Base-by-base conservation (phyloP, 2,113 vertebrate species). In the Gracilinanus agilis region DNA sequence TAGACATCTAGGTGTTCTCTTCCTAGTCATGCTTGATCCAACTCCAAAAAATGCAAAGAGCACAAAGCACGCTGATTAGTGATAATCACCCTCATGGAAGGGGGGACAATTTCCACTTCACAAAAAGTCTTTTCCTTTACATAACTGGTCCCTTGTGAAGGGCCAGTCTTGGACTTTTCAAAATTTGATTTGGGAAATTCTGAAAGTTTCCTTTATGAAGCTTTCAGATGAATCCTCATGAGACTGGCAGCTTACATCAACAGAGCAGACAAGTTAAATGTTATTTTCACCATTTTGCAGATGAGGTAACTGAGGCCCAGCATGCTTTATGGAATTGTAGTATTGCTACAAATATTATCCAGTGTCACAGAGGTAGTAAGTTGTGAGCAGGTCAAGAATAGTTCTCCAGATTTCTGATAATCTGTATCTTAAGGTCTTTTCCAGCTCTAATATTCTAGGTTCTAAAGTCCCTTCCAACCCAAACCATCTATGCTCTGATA, bases 21-120 rank as follows among this genome's bases (percentile, higher is more conserved):
- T 98, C 96, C 97, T 97, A 95, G 98, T 96, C 93, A 93, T 96
- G 96, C 97, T 96, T 98, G 97, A 98, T 96, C 94, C 94, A 92
- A 89, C 97, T 97, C 95, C 95, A 98, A 96, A 49, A 98, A 97
- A 90, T 93, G 96, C 98, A 96, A 92, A 96, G 96, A 95, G 49
- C 49, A 49, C 49, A 49, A 49, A 49, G 49, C 49, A 97, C 97
- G 98, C 96, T 97, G 98, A 98, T 98, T 98, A 98, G 96, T 98
- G 98, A 97, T 97, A 98, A 97, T 97, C 96, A 97, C 94, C 94
- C 96, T 90, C 54, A 95, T 0, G 0, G 96, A 98, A 94, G 49
- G 90, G 98, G 95, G 92, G 98, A 93, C 92, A 95, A 97, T 97
- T 97, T 93, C 93, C 34, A 97, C 95, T 96, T 97, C 97, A 97